phyloP scores from a whole-genome alignment of 2,888 invertebrate species.

The Ferdinandea cuprea region DNA sequence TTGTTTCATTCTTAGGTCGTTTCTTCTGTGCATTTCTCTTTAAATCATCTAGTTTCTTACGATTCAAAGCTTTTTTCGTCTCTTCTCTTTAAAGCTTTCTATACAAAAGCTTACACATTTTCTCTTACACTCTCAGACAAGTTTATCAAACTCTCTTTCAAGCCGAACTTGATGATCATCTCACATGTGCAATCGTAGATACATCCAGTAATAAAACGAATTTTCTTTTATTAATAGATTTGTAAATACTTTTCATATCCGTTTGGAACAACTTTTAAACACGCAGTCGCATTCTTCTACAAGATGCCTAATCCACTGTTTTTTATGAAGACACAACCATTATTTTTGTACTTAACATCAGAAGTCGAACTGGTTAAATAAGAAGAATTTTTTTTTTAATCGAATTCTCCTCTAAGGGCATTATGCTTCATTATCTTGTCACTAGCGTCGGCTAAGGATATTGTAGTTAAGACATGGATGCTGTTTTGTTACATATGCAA shows the following conservation, averaged over 20 bases:
- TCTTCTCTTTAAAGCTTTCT: not conserved
- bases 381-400: no score
- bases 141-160: not conserved
- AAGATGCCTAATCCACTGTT: conserved; percentile 46
- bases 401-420: conserved; percentile 53
- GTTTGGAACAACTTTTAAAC: conserved; percentile 11
- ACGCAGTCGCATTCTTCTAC: not conserved
- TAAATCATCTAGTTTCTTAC: not conserved
- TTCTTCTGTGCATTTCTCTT: conserved; percentile 43
- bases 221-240: not conserved
- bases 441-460: conserved; percentile 52
- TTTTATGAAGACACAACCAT: conserved; percentile 58
- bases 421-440: conserved; percentile 72
- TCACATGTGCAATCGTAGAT: not conserved
- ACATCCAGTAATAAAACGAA: not conserved
- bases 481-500: conserved; percentile 52
- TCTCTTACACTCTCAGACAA: not conserved
- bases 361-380: conserved; percentile 22
- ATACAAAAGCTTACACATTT: conserved; percentile 6
- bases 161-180: not conserved
- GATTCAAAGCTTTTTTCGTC: not conserved
- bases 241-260: conserved; percentile 28
- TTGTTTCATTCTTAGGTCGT: conserved; percentile 50
- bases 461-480: conserved; percentile 61
- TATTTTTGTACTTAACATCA: conserved; percentile 53